phyloP scores from a whole-genome alignment of 2,797 vertebrate species.

The Staurois parvus region DNA sequence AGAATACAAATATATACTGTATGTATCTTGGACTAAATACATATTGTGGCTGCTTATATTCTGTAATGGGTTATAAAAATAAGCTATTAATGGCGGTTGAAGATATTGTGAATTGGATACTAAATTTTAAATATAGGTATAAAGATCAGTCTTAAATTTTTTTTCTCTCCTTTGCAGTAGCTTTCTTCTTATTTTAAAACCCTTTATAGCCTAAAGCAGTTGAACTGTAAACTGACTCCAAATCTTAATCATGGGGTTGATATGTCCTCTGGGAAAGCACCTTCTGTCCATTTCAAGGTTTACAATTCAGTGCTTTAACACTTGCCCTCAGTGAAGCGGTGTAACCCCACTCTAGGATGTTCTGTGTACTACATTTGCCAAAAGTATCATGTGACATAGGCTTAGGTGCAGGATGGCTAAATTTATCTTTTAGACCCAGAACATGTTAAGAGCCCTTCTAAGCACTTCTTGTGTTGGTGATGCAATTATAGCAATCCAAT shows the following conservation, averaged over 20 bases:
- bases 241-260: neutral
- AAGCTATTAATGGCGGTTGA: neutral
- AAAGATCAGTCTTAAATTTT: neutral
- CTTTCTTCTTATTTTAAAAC: conserved; percentile 51
- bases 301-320: conserved; percentile 62
- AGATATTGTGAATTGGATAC: neutral
- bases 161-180: conserved; percentile 42
- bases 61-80: too few relatives aligned
- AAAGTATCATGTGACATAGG: conserved; percentile 32
- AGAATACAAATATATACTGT: neutral
- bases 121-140: neutral
- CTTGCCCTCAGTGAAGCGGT: conserved; percentile 41
- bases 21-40: neutral
- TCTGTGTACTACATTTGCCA: conserved; percentile 37
- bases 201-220: conserved; percentile 28
- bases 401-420: neutral
- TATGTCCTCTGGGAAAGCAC: conserved; percentile 52
- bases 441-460: neutral
- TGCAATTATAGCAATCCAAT: neutral
- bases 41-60: neutral
- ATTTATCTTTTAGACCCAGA: neutral
- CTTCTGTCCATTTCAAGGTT: conserved; percentile 26
- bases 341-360: conserved; percentile 2
- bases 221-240: conserved; percentile 61
- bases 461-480: neutral